phyloP scores from a whole-genome alignment of 1,140 invertebrate genomes.

The Delia radicum region DNA sequence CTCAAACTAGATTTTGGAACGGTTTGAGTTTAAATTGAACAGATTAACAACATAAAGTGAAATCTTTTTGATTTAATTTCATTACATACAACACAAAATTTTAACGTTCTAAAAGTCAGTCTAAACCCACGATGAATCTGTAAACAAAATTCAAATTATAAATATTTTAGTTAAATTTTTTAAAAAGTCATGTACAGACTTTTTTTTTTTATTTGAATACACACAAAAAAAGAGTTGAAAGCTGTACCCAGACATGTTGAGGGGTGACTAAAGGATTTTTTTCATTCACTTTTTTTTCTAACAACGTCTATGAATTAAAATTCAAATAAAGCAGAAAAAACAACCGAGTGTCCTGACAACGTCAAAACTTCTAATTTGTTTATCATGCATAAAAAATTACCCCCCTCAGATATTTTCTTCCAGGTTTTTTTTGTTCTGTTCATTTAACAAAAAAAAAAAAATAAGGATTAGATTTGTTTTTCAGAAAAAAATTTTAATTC shows the following conservation, averaged over 20 bases:
- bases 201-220: neutral
- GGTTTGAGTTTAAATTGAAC: no score
- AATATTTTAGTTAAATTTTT: neutral
- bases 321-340: neutral
- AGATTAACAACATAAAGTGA: no score
- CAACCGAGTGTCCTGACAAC: conserved; percentile 12
- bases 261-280: conserved; percentile 11
- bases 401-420: neutral
- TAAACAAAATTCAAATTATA: neutral
- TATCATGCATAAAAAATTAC: conserved; percentile 18
- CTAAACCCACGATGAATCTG: neutral
- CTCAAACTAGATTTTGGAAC: no score
- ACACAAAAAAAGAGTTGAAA: conserved; percentile 18
- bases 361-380: conserved; percentile 17
- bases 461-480: neutral
- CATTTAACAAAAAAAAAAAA: neutral
- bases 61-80: no score
- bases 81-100: no score
- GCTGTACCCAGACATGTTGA: conserved; percentile 13
- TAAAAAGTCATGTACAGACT: neutral
- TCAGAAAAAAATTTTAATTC: neutral
- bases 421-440: neutral
- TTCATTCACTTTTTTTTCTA: neutral
- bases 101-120: no score
- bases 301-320: conserved; percentile 5